phyloP scores from a whole-genome alignment of 2,888 invertebrate genomes.

The Ophioninae sp. region DNA sequence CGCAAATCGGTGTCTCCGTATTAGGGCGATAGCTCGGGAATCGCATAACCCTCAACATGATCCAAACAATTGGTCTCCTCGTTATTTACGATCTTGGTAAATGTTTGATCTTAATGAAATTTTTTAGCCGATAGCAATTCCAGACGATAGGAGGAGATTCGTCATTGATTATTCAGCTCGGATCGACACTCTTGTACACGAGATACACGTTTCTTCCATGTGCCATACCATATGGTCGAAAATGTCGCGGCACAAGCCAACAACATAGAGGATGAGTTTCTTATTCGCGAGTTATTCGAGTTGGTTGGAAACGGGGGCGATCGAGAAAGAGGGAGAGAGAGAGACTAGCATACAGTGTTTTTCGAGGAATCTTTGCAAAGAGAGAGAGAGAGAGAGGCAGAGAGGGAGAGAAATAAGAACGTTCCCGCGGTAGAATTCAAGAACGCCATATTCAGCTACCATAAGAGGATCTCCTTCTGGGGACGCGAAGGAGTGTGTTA shows the following conservation, averaged over 20 bases:
- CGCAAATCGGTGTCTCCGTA: too few relatives aligned
- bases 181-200: constrained; percentile 35
- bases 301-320: constrained; percentile 40
- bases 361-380: constrained; percentile 53
- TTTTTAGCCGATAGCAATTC: constrained; percentile 30
- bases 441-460: constrained; percentile 17
- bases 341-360: constrained; percentile 37
- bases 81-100: background rate
- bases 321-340: constrained; percentile 28
- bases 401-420: background rate
- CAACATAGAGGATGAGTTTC: constrained; percentile 50
- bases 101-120: constrained; percentile 23
- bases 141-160: constrained; percentile 39
- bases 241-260: constrained; percentile 32
- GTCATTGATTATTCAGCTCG: constrained; percentile 59
- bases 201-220: constrained; percentile 37
- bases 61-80: too few relatives aligned
- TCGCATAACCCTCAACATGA: too few relatives aligned
- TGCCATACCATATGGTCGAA: constrained; percentile 21
- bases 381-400: constrained; percentile 21
- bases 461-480: constrained; percentile 14
- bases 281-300: constrained; percentile 61
- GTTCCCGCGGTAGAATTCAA: constrained; percentile 27
- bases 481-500: constrained; percentile 31
- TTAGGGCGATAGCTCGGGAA: too few relatives aligned